A percentile compares a stretch with the other conserved stretches of the same genome.
Evolutionary conservation across 2,797 vertebrate genomes (phyloP).

Genomic region (Enteromius fasciolatus): DNA sequence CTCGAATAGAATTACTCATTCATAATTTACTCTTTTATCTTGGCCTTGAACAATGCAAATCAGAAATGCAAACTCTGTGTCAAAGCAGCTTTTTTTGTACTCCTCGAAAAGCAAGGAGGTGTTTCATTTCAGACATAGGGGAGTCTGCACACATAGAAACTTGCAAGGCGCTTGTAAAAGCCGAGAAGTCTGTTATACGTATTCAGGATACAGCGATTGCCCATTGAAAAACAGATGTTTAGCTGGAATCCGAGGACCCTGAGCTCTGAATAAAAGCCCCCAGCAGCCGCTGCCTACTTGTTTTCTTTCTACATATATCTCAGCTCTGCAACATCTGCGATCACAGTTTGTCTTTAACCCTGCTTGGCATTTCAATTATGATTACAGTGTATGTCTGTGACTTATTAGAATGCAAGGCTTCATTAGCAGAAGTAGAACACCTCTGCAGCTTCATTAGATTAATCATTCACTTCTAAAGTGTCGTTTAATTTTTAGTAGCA

Average conservation of each 20-base stretch:
- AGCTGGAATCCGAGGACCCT: slow-evolving; percentile 45
- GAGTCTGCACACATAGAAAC: slow-evolving; percentile 51
- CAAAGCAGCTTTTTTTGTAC: slow-evolving; percentile 42
- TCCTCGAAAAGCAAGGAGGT: slow-evolving; percentile 54
- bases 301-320: slow-evolving; percentile 18
- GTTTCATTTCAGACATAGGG: slow-evolving; percentile 63
- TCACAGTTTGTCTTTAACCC: slow-evolving; percentile 55
- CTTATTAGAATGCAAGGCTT: slow-evolving; percentile 47
- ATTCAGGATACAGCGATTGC: slow-evolving; percentile 56
- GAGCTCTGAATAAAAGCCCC: slow-evolving; percentile 48
- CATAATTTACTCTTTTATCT: slow-evolving; percentile 58
- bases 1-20: slow-evolving; percentile 56
- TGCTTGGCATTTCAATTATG: slow-evolving; percentile 49
- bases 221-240: slow-evolving; percentile 65
- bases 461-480: slow-evolving; percentile 53
- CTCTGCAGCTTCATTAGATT: slow-evolving; percentile 45
- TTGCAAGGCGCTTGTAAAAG: slow-evolving; percentile 60
- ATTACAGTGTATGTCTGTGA: slow-evolving; percentile 48
- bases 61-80: slow-evolving; percentile 53
- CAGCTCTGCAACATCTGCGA: slow-evolving; percentile 37
- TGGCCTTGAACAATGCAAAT: slow-evolving; percentile 55
- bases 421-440: slow-evolving; percentile 50
- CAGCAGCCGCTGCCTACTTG: slow-evolving; percentile 29
- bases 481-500: slow-evolving; percentile 43
- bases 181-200: slow-evolving; percentile 60